phyloP scores from a whole-genome alignment of 2,888 invertebrate species.

The Eupsilia transversa region DNA sequence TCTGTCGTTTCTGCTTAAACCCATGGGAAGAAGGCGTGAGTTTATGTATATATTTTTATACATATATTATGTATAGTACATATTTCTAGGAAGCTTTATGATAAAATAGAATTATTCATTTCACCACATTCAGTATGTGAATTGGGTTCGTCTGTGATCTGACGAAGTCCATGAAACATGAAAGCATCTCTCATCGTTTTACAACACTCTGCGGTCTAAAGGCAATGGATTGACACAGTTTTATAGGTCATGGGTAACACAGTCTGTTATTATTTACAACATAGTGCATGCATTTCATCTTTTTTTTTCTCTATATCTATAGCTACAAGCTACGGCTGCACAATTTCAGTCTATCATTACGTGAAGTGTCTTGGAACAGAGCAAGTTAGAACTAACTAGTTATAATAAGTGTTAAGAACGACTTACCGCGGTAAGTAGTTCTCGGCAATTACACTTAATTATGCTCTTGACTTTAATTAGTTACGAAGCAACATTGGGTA shows the following conservation, averaged over 20 bases:
- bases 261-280: slow-evolving; percentile 9
- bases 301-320: neutral
- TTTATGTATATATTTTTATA: too few relatives aligned
- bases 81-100: too few relatives aligned
- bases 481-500: neutral
- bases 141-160: neutral
- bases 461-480: neutral
- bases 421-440: neutral
- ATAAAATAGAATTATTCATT: neutral
- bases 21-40: too few relatives aligned
- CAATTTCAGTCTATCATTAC: neutral
- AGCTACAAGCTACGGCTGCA: neutral
- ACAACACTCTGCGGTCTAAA: slow-evolving; percentile 1
- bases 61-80: too few relatives aligned
- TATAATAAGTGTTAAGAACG: neutral
- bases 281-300: neutral
- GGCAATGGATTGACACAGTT: slow-evolving; percentile 20
- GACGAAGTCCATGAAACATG: neutral
- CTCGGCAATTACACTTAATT: neutral
- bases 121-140: neutral
- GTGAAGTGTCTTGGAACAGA: slow-evolving; percentile 2
- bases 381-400: slow-evolving; percentile 8
- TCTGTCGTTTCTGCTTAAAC: too few relatives aligned
- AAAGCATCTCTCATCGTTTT: neutral
- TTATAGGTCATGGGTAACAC: slow-evolving; percentile 12